A percentile compares a stretch with the other conserved stretches of the same genome.
Evolutionary conservation across 1,140 invertebrate genomes (phyloP).

Genomic region (Tetramorium alpestre): DNA sequence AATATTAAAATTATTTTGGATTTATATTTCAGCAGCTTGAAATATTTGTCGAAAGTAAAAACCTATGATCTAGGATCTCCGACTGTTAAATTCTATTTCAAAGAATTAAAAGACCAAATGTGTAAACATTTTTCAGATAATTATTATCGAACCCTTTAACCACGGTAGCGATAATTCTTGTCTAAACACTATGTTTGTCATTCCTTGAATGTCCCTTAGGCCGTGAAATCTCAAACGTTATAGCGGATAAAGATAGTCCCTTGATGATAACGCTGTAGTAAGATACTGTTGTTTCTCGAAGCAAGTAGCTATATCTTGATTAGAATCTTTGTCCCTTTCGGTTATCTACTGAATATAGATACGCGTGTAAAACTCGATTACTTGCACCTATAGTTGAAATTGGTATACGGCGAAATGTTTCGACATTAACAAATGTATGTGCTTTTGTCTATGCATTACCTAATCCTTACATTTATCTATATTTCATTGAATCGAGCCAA

Average conservation of each 20-base stretch:
- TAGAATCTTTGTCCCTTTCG: slow-evolving; percentile 70
- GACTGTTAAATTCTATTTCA: neutral
- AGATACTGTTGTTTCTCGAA: slow-evolving; percentile 73
- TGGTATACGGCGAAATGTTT: neutral
- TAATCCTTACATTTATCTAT: neutral
- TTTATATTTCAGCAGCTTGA: slow-evolving; percentile 6
- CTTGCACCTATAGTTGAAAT: slow-evolving; percentile 25
- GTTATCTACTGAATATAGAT: slow-evolving; percentile 45
- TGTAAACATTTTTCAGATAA: neutral
- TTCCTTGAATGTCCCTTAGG: slow-evolving; percentile 66
- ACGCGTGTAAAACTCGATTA: slow-evolving; percentile 70
- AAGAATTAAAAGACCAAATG: neutral
- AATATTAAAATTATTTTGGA: slow-evolving; percentile 36
- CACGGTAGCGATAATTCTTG: slow-evolving; percentile 22
- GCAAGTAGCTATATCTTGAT: slow-evolving; percentile 76
- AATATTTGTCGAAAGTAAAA: slow-evolving; percentile 42
- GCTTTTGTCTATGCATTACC: neutral
- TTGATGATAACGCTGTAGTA: slow-evolving; percentile 69
- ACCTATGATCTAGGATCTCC: neutral
- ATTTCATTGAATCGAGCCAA: neutral
- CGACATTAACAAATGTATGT: neutral
- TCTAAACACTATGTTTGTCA: slow-evolving; percentile 45
- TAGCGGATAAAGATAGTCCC: slow-evolving; percentile 78
- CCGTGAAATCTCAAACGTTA: slow-evolving; percentile 72
- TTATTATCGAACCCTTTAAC: neutral